Conservation (phyloP, 1,140 invertebrate species). For the Spodoptera frugiperda region DNA sequence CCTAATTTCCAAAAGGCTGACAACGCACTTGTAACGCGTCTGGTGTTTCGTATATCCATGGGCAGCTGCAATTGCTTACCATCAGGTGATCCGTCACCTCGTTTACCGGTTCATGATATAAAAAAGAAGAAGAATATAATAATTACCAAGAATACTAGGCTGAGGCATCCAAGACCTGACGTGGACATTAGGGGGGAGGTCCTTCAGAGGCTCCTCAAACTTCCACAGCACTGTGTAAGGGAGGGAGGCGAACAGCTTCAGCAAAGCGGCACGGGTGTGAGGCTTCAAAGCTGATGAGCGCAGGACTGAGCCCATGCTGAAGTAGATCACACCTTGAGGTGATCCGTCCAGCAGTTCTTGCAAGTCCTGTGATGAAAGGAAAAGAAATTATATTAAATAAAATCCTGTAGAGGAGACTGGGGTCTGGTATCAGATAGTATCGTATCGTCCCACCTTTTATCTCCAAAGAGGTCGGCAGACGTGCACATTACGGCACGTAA, state of each 20-base stretch:
- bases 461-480: too few relatives aligned
- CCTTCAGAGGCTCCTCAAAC: slow-evolving; percentile 73
- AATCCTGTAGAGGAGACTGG: too few relatives aligned
- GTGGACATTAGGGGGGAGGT: slow-evolving; percentile 86
- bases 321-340: slow-evolving; percentile 85
- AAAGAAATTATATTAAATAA: not conserved
- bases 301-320: slow-evolving; percentile 86
- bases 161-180: slow-evolving; percentile 88
- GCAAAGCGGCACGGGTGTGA: slow-evolving; percentile 48
- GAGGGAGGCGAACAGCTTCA: slow-evolving; percentile 56
- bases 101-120: too few relatives aligned
- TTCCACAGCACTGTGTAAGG: slow-evolving; percentile 84
- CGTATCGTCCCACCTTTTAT: too few relatives aligned
- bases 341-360: slow-evolving; percentile 78
- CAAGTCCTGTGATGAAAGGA: slow-evolving; percentile 71
- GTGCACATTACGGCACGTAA: too few relatives aligned
- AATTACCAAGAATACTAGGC: slow-evolving; percentile 85
- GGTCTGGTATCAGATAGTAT: too few relatives aligned
- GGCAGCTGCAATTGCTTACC: too few relatives aligned
- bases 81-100: too few relatives aligned
- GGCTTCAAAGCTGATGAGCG: slow-evolving; percentile 64
- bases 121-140: not conserved
- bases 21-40: too few relatives aligned
- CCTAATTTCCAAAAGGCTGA: too few relatives aligned
- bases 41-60: too few relatives aligned